Conservation (phyloP, 2,113 vertebrate genomes). For the Stictonetta naevosa region DNA sequence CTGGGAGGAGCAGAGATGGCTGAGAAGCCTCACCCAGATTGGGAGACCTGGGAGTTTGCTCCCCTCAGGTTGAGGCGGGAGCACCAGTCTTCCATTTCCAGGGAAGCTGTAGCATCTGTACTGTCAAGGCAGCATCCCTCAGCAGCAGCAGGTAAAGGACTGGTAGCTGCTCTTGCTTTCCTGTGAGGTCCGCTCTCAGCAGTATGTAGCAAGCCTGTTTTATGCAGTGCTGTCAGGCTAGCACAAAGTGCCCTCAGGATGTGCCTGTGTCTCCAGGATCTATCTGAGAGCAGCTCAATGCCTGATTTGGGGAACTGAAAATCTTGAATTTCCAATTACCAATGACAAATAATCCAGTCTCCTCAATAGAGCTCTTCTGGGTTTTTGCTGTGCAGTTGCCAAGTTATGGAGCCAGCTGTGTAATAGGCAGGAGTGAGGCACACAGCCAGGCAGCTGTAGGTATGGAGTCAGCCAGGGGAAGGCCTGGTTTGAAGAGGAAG, state of each 20-base stretch:
- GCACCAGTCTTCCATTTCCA: neutral
- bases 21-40: neutral
- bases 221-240: neutral
- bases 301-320: neutral
- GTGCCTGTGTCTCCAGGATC: neutral
- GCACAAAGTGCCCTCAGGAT: neutral
- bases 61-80: neutral
- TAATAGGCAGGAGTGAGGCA: neutral
- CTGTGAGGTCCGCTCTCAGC: neutral
- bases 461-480: fast-evolving
- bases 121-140: neutral
- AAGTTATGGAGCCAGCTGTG: neutral
- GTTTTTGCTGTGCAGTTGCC: neutral
- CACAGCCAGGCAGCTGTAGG: neutral
- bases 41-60: neutral
- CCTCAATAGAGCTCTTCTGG: neutral
- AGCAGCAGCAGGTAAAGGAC: neutral
- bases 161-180: neutral
- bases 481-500: neutral
- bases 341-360: neutral
- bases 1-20: neutral
- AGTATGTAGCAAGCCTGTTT: neutral
- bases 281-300: neutral
- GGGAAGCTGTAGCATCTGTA: neutral
- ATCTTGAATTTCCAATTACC: neutral